Conservation (phyloP, 2,797 vertebrate species). For the Enteromius unitaeniatus region DNA sequence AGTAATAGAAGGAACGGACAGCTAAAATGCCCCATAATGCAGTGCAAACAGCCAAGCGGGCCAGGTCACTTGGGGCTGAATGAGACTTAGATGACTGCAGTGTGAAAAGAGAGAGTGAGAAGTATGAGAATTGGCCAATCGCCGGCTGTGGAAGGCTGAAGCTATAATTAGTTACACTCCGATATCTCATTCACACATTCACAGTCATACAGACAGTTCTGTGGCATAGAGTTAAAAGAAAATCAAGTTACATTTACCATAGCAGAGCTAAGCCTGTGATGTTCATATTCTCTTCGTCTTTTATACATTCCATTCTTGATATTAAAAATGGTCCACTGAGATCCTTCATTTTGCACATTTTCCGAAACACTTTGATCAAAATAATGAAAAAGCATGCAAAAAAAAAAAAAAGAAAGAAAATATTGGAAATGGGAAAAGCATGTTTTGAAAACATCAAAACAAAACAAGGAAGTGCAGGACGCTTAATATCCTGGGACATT, state of each 20-base stretch:
- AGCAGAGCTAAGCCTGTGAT: constrained; percentile 26
- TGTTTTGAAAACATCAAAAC: constrained; percentile 37
- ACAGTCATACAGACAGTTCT: neutral
- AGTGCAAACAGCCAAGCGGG: constrained; percentile 34
- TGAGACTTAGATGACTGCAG: constrained; percentile 37
- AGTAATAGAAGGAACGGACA: constrained; percentile 38
- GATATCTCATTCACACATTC: constrained; percentile 44
- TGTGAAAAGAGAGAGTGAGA: constrained; percentile 14
- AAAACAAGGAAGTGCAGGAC: constrained; percentile 45
- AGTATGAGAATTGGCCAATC: constrained; percentile 19
- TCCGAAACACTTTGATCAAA: constrained; percentile 31
- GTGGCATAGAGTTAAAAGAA: neutral
- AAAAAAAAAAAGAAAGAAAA: neutral
- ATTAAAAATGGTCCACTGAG: constrained; percentile 19
- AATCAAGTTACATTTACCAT: constrained; percentile 26
- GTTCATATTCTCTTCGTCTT: constrained; percentile 4
- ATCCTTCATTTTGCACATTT: constrained; percentile 33
- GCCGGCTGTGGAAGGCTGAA: constrained; percentile 1
- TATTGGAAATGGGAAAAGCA: constrained; percentile 6
- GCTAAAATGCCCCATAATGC: constrained; percentile 43
- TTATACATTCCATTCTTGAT: constrained; percentile 7
- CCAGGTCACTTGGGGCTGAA: constrained; percentile 46
- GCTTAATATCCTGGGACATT: constrained; percentile 54
- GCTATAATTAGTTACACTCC: constrained; percentile 22
- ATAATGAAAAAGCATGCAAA: constrained; percentile 28